Evolutionary conservation across 2,113 vertebrate genomes (phyloP).

Genomic region (Caretta caretta): DNA sequence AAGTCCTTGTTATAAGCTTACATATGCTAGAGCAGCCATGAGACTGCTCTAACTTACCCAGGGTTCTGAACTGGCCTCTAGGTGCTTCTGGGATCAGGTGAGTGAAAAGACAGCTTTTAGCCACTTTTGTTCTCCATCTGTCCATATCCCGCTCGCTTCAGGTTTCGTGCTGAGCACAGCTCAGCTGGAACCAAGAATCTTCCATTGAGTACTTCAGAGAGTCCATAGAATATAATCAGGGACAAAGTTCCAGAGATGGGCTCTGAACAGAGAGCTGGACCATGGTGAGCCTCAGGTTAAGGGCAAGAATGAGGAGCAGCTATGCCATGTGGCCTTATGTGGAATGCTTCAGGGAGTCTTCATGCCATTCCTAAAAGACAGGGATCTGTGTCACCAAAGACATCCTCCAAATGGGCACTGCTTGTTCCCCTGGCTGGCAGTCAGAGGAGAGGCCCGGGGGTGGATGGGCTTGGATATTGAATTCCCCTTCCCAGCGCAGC

Average conservation of each 20-base stretch:
- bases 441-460: neutral
- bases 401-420: neutral
- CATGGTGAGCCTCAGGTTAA: neutral
- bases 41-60: neutral
- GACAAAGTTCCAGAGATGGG: neutral
- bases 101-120: neutral
- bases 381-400: neutral
- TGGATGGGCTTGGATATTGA: neutral
- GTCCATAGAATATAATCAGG: neutral
- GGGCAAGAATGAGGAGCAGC: neutral
- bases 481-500: neutral
- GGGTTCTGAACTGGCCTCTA: neutral
- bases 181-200: neutral
- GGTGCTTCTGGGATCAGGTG: neutral
- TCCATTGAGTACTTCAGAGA: neutral
- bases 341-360: neutral
- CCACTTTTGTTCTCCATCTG: neutral
- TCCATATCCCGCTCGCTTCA: neutral
- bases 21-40: neutral
- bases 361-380: neutral
- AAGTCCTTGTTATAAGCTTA: neutral
- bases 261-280: neutral
- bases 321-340: neutral
- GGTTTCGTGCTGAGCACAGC: neutral
- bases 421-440: neutral